These are phyloP conservation scores for Cydia pomonella DNA, from an alignment of 1,140 invertebrate genomes.

Conservation along the genomic window DNA sequence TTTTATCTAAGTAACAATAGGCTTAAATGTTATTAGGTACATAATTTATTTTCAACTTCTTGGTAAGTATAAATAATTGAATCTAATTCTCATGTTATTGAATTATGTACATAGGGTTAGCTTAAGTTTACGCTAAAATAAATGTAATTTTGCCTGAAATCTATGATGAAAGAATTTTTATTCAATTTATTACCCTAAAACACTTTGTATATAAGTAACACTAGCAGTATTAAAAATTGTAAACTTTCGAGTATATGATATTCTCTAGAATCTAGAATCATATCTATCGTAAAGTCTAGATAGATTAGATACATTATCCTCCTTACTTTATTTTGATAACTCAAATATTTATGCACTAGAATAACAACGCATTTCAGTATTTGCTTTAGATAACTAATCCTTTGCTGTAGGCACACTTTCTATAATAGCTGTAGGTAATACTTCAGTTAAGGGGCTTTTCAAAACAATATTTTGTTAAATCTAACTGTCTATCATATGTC, in stretches of 20 bases:
- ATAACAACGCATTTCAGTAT: conserved; percentile 9
- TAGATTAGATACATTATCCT: background rate
- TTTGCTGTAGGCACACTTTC: background rate
- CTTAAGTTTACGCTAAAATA: no score
- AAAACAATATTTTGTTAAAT: background rate
- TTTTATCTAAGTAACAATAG: background rate
- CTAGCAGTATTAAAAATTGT: background rate
- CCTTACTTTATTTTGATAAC: background rate
- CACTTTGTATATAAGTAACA: no score
- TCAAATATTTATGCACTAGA: background rate
- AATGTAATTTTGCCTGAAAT: no score
- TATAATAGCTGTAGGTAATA: background rate
- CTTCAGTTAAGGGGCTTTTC: background rate
- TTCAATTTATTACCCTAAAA: no score
- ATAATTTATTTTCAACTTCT: no score
- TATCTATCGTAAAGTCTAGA: background rate
- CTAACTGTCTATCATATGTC: no score
- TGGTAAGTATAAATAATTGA: no score
- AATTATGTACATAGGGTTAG: no score
- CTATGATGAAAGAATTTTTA: no score
- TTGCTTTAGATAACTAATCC: background rate
- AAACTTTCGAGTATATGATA: no score
- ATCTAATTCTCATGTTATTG: no score
- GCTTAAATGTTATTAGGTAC: background rate
- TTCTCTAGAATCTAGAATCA: no score